Evolutionary conservation across 1,140 invertebrate species (phyloP).

Genomic region (Cydia strobilella): DNA sequence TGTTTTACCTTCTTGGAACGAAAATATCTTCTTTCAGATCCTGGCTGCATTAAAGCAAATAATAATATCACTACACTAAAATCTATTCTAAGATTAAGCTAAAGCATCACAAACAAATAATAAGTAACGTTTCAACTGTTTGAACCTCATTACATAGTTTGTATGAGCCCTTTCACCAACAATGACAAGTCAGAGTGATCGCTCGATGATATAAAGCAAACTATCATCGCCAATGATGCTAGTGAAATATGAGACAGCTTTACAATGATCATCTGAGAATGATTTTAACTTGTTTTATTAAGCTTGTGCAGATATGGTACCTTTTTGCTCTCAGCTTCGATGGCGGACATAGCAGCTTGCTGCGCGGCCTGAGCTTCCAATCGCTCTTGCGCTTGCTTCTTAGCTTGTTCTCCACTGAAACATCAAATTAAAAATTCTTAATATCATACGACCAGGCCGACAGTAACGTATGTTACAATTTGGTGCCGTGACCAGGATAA

Average conservation of each 20-base stretch:
- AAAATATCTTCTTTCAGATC: slow-evolving; percentile 41
- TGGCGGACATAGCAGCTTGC: slow-evolving; percentile 92
- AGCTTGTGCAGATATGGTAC: slow-evolving; percentile 40
- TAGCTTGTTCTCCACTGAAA: slow-evolving; percentile 89
- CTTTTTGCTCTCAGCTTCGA: slow-evolving; percentile 90
- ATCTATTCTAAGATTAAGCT: not conserved
- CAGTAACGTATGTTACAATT: not conserved
- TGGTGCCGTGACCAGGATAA: slow-evolving; percentile 11
- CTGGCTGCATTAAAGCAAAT: slow-evolving; percentile 44
- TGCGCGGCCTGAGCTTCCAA: slow-evolving; percentile 91
- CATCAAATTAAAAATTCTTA: not conserved
- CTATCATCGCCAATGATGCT: too few relatives aligned
- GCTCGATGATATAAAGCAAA: too few relatives aligned
- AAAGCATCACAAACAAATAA: not conserved
- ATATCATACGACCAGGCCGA: not conserved
- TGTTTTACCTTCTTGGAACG: slow-evolving; percentile 45
- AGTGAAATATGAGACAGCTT: not conserved
- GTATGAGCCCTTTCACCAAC: too few relatives aligned
- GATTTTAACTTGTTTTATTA: not conserved
- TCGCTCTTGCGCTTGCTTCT: slow-evolving; percentile 88
- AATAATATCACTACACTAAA: slow-evolving; percentile 20
- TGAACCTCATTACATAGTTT: too few relatives aligned
- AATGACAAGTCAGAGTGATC: too few relatives aligned
- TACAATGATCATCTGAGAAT: not conserved
- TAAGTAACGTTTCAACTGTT: not conserved